Percentiles rank a stretch among this genome's conserved stretches.
Conservation (phyloP, 2,113 vertebrate genomes). For the Capreolus pygargus region DNA sequence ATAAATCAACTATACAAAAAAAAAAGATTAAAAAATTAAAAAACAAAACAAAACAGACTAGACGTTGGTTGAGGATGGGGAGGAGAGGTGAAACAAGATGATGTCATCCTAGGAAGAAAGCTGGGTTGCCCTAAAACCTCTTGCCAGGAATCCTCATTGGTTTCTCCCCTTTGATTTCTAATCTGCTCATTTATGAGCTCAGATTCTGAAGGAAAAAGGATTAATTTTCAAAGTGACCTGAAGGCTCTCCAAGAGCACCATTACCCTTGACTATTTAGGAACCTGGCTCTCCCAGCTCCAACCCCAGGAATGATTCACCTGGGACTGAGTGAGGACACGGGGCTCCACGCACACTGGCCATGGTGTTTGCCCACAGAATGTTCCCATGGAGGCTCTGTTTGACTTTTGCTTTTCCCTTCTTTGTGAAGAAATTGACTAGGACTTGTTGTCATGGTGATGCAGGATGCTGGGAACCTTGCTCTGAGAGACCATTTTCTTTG, state of each 20-base stretch:
- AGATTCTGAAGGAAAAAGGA: constrained; percentile 30
- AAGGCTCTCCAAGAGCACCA: constrained; percentile 39
- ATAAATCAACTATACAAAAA: background rate
- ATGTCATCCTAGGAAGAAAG: constrained; percentile 11
- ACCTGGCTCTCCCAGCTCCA: constrained; percentile 22
- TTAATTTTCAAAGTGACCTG: constrained; percentile 59
- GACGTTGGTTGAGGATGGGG: background rate
- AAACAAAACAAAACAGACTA: background rate
- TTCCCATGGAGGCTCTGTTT: background rate
- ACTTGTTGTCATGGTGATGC: constrained; percentile 38
- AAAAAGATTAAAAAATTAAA: background rate
- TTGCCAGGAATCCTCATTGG: background rate
- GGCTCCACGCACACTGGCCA: background rate
- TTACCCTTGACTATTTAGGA: constrained; percentile 25
- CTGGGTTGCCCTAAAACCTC: background rate
- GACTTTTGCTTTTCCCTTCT: constrained; percentile 19
- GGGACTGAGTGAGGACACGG: background rate
- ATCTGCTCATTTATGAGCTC: constrained; percentile 46
- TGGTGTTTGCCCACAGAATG: constrained; percentile 7
- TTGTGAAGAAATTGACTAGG: background rate
- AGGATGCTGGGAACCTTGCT: background rate
- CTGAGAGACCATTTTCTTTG: background rate
- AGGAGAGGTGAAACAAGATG: background rate
- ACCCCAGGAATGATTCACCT: background rate
- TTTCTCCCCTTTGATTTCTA: constrained; percentile 28